Conservation (phyloP, 2,113 vertebrate genomes). For the Pseudonaja textilis region DNA sequence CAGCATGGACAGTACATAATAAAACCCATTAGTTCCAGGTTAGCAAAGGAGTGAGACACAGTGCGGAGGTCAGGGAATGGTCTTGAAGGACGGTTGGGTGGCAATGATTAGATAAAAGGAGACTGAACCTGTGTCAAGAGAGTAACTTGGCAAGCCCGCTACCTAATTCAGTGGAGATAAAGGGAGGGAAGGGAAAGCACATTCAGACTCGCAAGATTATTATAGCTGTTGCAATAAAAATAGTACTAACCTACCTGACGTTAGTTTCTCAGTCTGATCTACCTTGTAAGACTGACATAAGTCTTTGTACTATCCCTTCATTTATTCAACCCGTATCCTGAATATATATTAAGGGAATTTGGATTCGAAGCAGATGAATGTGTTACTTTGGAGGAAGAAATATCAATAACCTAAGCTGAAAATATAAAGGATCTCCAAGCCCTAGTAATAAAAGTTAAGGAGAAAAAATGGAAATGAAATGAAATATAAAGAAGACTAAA, state of each 20-base stretch:
- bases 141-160: neutral
- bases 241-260: neutral
- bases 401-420: neutral
- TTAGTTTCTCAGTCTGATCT: neutral
- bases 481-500: neutral
- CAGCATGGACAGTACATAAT: neutral
- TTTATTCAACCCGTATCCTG: neutral
- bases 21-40: neutral
- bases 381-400: neutral
- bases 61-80: neutral
- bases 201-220: neutral
- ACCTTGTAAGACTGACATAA: neutral
- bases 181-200: neutral
- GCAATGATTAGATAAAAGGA: neutral
- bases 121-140: neutral
- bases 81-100: neutral
- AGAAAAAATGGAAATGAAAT: neutral
- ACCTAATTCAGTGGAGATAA: neutral
- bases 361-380: neutral
- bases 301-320: neutral
- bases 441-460: neutral
- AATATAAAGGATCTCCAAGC: neutral
- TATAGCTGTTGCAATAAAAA: neutral
- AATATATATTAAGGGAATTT: neutral
- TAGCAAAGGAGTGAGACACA: neutral